Evolutionary conservation across 2,797 vertebrate species (phyloP), one percentile per base, ranked within the genome.

Genomic region (Rhinophrynus dorsalis): DNA sequence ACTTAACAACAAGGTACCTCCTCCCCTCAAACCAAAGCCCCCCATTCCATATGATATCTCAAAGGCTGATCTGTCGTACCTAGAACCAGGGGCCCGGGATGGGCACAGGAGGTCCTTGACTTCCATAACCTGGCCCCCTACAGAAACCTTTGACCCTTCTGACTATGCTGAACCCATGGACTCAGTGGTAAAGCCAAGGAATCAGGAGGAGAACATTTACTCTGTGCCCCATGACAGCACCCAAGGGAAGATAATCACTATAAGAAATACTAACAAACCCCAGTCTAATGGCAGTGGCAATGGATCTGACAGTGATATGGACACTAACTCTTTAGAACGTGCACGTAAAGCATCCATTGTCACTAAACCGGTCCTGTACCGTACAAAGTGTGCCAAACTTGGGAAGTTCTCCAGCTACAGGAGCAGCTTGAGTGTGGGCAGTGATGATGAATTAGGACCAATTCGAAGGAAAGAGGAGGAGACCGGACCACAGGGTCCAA

Each of bases 241-340:
- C 38, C 97, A 98, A 73, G 97, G 97, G 62, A 99, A 99, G 75
- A 99, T 99, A 74, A 98, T 99, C 81, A 98, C 97, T 74, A 91
- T 99, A 44, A 90, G 96, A 4, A 99, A 99, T 33, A 94, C 95
- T 57, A 98, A 95, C 89, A 98, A 95, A 67, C 83, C 92, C 9
- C 92, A 96, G 10, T 83, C 96, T 13, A 99, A 98, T 0, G 95
- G 96, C 18, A 91, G 94, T 0, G 88, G 94, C 17, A 97, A 97
- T 5, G 96, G 96, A 3, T 98, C 96, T 0, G 97, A 98, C 85
- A 98, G 95, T 1, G 96, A 98, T 71, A 94, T 93, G 59, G 96
- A 98, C 77, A 95, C 92, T 23, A 92, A 95, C 80, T 98, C 96
- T 8, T 69, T 98, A 67, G 96, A 98, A 61, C 91, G 95, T 11